Evolutionary conservation across 2,797 vertebrate species (phyloP), one percentile per base, ranked within the genome.

Genomic region (Adelosebastes latens): DNA sequence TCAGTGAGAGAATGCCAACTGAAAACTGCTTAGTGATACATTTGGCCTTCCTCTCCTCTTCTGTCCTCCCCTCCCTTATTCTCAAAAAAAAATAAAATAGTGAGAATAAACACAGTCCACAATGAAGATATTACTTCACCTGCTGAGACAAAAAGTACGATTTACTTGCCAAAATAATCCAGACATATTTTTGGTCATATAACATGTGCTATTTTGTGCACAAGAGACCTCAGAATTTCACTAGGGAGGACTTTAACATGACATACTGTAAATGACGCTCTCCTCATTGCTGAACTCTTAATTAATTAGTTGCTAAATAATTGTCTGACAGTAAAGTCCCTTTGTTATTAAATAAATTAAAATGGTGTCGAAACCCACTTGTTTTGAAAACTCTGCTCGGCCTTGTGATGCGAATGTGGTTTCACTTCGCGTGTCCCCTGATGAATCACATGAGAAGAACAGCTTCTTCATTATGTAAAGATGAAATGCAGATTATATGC

Each of bases 401-500:
- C 64, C 78, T 86, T 85, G 72, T 87, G 83, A 76, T 79, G 69
- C 58, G 66, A 80, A 67, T 84, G 85, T 73, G 89, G 73, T 89
- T 88, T 86, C 22, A 11, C 36, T 76, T 55, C 12, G 60, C 18
- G n/a, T 75, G 75, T 81, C 72, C 69, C 83, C 80, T 82, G 81
- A 77, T 86, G 67, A 86, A 88, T 90, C 87, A 90, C 80, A 90
- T 85, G 77, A 86, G 7, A 71, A 32, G 70, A 65, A 85, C 77
- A 69, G 62, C 64, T 32, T 12, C 75, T 71, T 83, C 29, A 71
- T 86, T 87, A 84, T 75, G 7, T 72, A 77, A 82, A 84, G 64
- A 87, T 70, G 70, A 81, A 77, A 75, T 60, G 46, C 71, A 78
- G 58, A 86, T 87, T 67, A 69, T 77, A 74, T 72, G 72, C 25